Evolutionary conservation across 2,888 invertebrate genomes (phyloP).

Genomic region (Fissipunctia ypsillon): DNA sequence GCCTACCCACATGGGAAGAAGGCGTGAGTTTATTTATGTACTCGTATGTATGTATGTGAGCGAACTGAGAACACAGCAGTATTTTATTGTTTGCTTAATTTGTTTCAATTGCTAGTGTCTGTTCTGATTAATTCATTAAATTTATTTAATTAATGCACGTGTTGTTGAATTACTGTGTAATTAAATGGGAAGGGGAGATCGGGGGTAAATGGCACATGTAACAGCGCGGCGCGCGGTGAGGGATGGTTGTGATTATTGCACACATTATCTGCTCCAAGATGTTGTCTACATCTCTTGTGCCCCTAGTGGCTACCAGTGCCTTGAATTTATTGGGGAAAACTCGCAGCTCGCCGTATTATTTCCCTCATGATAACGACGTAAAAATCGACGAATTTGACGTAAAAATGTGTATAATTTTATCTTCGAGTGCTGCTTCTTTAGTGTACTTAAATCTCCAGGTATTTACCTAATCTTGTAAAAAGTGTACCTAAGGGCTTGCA

Average conservation of each 20-base stretch:
- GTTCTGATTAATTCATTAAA: constrained; percentile 75
- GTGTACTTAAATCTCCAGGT: background rate
- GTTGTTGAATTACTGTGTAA: constrained; percentile 83
- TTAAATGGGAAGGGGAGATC: constrained; percentile 78
- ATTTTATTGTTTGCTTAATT: constrained; percentile 38
- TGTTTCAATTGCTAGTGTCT: constrained; percentile 28
- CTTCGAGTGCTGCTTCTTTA: background rate
- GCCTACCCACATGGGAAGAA: no score
- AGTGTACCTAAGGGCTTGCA: background rate
- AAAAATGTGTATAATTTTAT: background rate
- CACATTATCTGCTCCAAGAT: constrained; percentile 82
- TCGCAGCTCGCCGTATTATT: constrained; percentile 40
- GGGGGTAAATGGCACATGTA: constrained; percentile 79
- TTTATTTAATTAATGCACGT: constrained; percentile 76
- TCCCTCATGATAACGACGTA: no score
- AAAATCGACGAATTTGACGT: no score
- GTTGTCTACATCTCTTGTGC: constrained; percentile 67
- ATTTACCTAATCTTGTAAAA: background rate
- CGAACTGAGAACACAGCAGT: no score
- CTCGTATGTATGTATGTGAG: no score
- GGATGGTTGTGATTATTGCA: constrained; percentile 86
- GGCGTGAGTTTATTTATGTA: no score
- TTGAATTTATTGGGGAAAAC: constrained; percentile 73
- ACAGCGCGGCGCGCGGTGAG: constrained; percentile 79
- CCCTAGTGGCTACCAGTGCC: constrained; percentile 71